Percentiles rank a stretch among this genome's conserved stretches.
phyloP scores from a whole-genome alignment of 2,113 vertebrate genomes.

The Stercorarius parasiticus region DNA sequence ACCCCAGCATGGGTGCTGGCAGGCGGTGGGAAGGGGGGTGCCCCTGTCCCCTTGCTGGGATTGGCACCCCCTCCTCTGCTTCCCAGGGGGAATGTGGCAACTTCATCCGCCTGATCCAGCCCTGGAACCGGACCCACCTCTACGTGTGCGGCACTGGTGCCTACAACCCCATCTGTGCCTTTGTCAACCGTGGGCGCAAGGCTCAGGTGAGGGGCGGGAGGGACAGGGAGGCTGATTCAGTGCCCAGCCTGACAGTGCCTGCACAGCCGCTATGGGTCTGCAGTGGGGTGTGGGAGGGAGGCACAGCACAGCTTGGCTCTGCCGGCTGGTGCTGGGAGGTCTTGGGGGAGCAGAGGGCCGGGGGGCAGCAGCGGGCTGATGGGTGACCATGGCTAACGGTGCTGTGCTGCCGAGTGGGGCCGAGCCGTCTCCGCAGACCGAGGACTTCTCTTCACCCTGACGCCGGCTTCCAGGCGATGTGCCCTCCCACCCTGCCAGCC shows the following conservation, averaged over 20 bases:
- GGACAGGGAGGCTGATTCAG: background rate
- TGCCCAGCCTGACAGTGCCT: rapidly evolving
- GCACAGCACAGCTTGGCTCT: background rate
- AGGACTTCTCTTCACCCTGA: background rate
- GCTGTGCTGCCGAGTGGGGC: background rate
- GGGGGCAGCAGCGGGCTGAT: background rate
- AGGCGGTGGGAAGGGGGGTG: background rate
- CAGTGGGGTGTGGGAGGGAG: rapidly evolving
- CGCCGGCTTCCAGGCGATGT: rapidly evolving
- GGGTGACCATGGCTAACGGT: background rate
- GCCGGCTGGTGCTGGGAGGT: background rate
- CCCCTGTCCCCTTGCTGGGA: background rate
- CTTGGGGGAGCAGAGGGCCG: background rate
- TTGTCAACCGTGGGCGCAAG: conserved; percentile 92
- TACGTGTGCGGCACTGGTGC: conserved; percentile 97
- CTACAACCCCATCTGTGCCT: conserved; percentile 97
- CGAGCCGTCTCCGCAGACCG: background rate
- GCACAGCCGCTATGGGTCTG: background rate
- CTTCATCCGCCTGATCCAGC: conserved; percentile 97
- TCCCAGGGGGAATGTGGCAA: conserved; percentile 95
- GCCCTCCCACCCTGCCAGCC: background rate
- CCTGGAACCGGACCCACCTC: conserved; percentile 98
- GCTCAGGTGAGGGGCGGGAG: conserved; percentile 86
- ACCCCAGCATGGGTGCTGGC: background rate
- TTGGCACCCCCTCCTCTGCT: background rate